Evolutionary conservation across 2,888 invertebrate species (phyloP), one percentile per base, ranked within the genome.

Genomic region (Hemistola chrysoprasaria): DNA sequence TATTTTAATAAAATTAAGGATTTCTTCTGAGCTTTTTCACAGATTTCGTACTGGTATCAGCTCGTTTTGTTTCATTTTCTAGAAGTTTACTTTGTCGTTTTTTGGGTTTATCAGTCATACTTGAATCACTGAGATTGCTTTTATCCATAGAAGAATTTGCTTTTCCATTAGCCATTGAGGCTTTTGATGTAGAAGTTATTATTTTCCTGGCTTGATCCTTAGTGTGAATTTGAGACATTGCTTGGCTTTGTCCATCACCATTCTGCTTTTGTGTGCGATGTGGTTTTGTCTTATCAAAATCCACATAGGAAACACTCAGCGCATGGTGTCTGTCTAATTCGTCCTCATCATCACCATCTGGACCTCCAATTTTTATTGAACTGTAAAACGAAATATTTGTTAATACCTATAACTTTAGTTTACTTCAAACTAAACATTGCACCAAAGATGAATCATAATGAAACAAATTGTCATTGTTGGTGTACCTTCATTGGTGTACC

Each of bases 251-350:
- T 27, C 65, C 71, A 61, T 78, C 76, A 16, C 65, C 73, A 46
- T 61, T 67, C 54, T 68, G 70, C 50, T 74, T 79, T 34, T 67
- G 68, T 20, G 21, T n/a, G 30, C 50, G 47, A 34, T 64, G 60
- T 24, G 85, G 83, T 53, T 80, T 86, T 11, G 82, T 85, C 64
- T 85, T 86, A 39, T 86, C 81, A 62, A 87, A 85, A 49, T 85
- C 72, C 8, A 87, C 75, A 68, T 86, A 80, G 1, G 78, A 63
- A 3, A 85, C 77, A 64, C 69, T 66, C 0, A 78, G 59, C 16
- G 65, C 42, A 47, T 72, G 71, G 22, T 52, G 47, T 26, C 53
- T 41, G 35, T 72, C 74, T 22, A 58, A 35, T 2, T 30, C 10
- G 9, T 25, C 30, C 16, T 34, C 72, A 39, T 78, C 81, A 55